These are phyloP conservation scores for Ferrisia virgata DNA, from an alignment of 2,888 invertebrate genomes.

Conservation along the genomic window DNA sequence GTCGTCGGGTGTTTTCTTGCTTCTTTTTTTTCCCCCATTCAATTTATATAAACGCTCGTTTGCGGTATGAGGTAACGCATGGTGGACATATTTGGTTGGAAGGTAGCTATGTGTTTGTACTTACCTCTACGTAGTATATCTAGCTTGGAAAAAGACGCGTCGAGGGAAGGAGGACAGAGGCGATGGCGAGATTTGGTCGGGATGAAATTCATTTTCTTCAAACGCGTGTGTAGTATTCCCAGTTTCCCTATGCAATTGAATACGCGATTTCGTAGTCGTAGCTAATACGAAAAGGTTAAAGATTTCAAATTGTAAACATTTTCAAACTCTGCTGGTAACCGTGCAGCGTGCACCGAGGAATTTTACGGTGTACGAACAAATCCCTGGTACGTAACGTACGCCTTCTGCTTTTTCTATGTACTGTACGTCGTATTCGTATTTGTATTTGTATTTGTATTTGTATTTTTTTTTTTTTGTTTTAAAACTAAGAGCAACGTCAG, in stretches of 20 bases:
- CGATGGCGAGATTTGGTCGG: slow-evolving; percentile 2
- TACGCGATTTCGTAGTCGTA: background rate
- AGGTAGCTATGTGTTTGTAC: too few species aligned
- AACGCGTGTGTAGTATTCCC: background rate
- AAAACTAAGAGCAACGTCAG: too few species aligned
- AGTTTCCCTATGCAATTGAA: slow-evolving; percentile 10
- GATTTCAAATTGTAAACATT: slow-evolving; percentile 12
- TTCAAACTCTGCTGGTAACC: background rate
- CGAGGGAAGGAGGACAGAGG: background rate
- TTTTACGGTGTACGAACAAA: background rate
- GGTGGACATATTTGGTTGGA: slow-evolving; percentile 13
- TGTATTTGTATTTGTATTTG: too few species aligned
- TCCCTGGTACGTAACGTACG: background rate
- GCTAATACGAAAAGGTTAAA: slow-evolving; percentile 24
- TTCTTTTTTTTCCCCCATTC: background rate
- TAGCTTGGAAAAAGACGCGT: too few species aligned
- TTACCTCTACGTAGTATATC: too few species aligned
- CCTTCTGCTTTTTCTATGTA: background rate
- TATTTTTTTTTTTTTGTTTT: too few species aligned
- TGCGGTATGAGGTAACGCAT: background rate
- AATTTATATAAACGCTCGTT: slow-evolving; percentile 14
- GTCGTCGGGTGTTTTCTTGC: background rate
- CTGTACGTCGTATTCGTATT: too few species aligned
- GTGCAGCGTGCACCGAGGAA: background rate
- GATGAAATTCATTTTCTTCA: background rate